Percentiles rank a stretch among this genome's conserved stretches.
Evolutionary conservation across 2,888 invertebrate genomes (phyloP).

Genomic region (Rapana venosa): DNA sequence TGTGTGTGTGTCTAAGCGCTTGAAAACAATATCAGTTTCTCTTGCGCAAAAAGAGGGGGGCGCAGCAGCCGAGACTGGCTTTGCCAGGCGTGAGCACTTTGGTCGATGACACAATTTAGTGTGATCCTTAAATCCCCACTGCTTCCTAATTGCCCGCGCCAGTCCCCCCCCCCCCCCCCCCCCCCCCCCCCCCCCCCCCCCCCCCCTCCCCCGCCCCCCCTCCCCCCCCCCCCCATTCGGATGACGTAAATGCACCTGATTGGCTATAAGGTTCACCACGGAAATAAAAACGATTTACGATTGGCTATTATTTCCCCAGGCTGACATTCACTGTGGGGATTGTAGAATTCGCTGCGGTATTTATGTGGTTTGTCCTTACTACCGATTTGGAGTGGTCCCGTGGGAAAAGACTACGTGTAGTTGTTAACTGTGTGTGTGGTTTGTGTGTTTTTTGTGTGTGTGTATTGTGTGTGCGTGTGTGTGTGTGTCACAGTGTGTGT

Average conservation of each 20-base stretch:
- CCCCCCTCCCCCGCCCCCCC: too few species aligned
- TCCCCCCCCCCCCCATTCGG: not conserved
- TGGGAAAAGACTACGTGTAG: too few species aligned
- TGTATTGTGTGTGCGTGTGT: too few species aligned
- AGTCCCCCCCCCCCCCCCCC: too few species aligned
- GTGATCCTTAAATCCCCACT: constrained; percentile 4
- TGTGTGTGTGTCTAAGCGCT: too few species aligned
- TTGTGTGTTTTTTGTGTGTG: too few species aligned
- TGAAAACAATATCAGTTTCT: too few species aligned
- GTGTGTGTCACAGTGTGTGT: too few species aligned
- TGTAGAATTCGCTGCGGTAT: constrained; percentile 12
- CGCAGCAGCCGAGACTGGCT: too few species aligned
- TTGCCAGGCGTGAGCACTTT: not conserved
- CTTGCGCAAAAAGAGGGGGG: not conserved
- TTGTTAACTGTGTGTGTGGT: too few species aligned
- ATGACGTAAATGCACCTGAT: constrained; percentile 22
- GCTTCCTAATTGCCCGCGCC: not conserved
- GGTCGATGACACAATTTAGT: not conserved
- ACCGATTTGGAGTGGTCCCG: too few species aligned
- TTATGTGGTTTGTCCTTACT: constrained; percentile 8
- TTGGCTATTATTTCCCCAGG: constrained; percentile 14
- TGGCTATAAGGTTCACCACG: not conserved
- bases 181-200: too few species aligned
- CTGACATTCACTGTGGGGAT: constrained; percentile 14
- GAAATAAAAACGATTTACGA: constrained; percentile 27